Evolutionary conservation across 2,888 invertebrate genomes (phyloP).

Genomic region (Yponomeuta malinellus): DNA sequence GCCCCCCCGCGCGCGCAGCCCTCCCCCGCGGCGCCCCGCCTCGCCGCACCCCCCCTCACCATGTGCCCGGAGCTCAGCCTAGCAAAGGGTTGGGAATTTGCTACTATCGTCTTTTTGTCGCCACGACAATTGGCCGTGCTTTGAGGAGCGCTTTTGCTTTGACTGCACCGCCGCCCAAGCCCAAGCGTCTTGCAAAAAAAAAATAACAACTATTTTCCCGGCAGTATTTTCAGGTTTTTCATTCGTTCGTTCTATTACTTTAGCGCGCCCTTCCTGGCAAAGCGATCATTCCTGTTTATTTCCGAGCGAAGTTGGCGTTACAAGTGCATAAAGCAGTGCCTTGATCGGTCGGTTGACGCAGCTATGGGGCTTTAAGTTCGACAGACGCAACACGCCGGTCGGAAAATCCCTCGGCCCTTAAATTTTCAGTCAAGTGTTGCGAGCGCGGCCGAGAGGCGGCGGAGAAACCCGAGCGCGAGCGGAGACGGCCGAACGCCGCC

Average conservation of each 20-base stretch:
- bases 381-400: constrained; percentile 50
- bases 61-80: constrained; percentile 13
- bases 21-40: constrained; percentile 27
- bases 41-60: constrained; percentile 21
- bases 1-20: constrained; percentile 52
- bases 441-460: constrained; percentile 43
- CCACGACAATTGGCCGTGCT: constrained; percentile 49
- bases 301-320: not conserved
- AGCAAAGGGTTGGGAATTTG: constrained; percentile 68
- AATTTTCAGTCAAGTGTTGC: constrained; percentile 55
- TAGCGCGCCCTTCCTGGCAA: not conserved
- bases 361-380: constrained; percentile 19
- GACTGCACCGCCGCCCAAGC: constrained; percentile 23
- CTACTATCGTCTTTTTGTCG: constrained; percentile 55
- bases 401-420: constrained; percentile 66
- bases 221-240: not conserved
- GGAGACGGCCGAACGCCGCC: constrained; percentile 39
- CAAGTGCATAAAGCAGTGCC: not conserved
- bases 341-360: constrained; percentile 3
- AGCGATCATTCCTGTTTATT: not conserved
- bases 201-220: not conserved
- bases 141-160: constrained; percentile 36
- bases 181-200: not conserved
- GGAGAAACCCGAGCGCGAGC: constrained; percentile 40
- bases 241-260: not conserved